Evolutionary conservation across 2,797 vertebrate species (phyloP).

Genomic region (Carduelis carduelis): DNA sequence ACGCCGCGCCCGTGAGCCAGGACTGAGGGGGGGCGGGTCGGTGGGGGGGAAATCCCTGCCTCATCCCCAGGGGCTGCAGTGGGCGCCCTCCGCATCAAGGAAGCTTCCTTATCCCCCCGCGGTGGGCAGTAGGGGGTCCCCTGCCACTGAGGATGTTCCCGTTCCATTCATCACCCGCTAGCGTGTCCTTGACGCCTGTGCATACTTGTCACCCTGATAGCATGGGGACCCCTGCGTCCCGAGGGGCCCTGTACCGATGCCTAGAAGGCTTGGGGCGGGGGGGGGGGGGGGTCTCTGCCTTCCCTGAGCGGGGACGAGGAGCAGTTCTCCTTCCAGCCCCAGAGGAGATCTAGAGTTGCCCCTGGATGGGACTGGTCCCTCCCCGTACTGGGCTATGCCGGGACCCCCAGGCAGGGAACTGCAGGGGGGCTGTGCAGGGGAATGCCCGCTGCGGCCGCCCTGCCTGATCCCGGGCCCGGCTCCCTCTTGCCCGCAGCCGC

Average conservation of each 20-base stretch:
- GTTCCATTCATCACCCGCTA: neutral
- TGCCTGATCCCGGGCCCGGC: neutral
- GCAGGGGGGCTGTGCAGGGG: fast-evolving
- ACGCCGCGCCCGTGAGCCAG: slow-evolving; percentile 4
- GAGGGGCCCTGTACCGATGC: neutral
- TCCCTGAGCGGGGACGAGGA: neutral
- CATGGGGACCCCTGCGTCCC: neutral
- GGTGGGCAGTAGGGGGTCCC: no score
- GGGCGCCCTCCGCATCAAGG: neutral
- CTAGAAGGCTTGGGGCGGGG: neutral
- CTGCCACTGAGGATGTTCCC: neutral
- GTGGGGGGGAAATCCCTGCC: neutral
- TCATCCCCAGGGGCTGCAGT: neutral
- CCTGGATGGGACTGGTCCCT: no score
- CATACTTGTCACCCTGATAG: neutral
- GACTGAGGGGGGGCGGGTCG: neutral
- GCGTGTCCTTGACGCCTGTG: neutral
- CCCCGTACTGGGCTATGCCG: neutral
- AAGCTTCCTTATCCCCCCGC: neutral
- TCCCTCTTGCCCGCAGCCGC: neutral
- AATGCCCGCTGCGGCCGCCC: neutral
- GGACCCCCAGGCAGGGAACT: neutral
- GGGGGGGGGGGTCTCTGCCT: neutral
- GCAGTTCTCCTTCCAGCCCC: neutral
- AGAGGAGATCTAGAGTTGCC: neutral